A percentile compares a stretch with the other conserved stretches of the same genome.
Evolutionary conservation across 2,888 invertebrate species (phyloP).

Genomic region (Priapulus caudatus): DNA sequence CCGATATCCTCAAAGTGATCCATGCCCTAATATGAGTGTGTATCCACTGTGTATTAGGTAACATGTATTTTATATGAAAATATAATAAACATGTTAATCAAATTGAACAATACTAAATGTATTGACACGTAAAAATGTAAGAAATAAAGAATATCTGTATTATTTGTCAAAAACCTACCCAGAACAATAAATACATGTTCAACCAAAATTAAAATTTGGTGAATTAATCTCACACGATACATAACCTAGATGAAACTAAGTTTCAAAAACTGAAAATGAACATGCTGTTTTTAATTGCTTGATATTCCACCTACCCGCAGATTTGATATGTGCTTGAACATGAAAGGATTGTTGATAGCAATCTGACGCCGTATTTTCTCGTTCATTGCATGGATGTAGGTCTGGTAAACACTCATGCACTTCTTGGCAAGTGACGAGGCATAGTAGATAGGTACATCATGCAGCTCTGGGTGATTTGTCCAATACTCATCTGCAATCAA

Average conservation of each 20-base stretch:
- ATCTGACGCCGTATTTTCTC: conserved; percentile 90
- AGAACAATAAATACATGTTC: neutral
- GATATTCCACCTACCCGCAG: conserved; percentile 36
- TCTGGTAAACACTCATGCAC: conserved; percentile 99
- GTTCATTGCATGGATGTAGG: conserved; percentile 99
- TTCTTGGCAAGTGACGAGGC: conserved; percentile 98
- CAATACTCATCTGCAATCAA: conserved; percentile 75
- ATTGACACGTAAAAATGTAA: conserved; percentile 7
- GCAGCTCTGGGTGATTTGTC: conserved; percentile 89
- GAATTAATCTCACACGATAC: too few species aligned
- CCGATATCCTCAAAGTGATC: conserved; percentile 99
- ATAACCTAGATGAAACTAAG: neutral
- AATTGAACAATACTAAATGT: conserved; percentile 18
- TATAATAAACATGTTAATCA: neutral
- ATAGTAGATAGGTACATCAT: conserved; percentile 98
- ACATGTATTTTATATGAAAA: conserved; percentile 5
- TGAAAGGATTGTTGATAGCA: conserved; percentile 94
- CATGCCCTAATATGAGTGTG: conserved; percentile 54
- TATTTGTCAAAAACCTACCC: neutral
- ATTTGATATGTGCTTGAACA: conserved; percentile 78
- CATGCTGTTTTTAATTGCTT: too few species aligned
- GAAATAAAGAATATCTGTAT: conserved; percentile 6
- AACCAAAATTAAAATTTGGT: too few species aligned
- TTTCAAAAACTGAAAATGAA: neutral
- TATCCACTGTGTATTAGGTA: neutral